phyloP scores from a whole-genome alignment of 1,140 invertebrate genomes.

The Halyomorpha halys region DNA sequence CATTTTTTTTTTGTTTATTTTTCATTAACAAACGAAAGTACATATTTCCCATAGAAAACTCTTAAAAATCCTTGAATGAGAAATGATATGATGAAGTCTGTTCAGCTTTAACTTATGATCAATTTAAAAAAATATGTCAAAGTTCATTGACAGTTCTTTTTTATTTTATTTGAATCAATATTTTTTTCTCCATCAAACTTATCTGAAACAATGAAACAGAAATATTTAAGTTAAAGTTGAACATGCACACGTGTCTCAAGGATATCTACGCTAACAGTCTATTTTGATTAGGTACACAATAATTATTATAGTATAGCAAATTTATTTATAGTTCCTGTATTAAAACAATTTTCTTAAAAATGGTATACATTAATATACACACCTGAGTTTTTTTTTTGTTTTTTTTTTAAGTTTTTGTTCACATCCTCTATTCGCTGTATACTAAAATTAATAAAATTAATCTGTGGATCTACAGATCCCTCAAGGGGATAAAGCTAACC shows the following conservation, averaged over 20 bases:
- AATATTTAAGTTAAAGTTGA: slow-evolving; percentile 22
- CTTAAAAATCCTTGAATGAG: slow-evolving; percentile 15
- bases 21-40: slow-evolving; percentile 3
- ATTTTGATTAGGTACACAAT: slow-evolving; percentile 26
- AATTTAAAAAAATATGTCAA: neutral
- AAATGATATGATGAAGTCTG: slow-evolving; percentile 20
- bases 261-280: slow-evolving; percentile 27
- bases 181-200: no score
- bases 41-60: neutral
- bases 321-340: slow-evolving; percentile 9
- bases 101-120: slow-evolving; percentile 19
- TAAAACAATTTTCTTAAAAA: slow-evolving; percentile 2
- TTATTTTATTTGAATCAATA: no score
- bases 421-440: no score
- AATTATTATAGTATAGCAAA: slow-evolving; percentile 11
- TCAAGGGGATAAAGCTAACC: no score
- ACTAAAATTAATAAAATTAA: no score
- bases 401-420: no score
- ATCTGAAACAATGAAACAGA: no score
- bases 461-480: no score
- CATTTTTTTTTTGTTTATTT: neutral
- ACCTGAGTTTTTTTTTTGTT: neutral
- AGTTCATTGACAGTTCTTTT: no score
- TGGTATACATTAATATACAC: slow-evolving; percentile 15
- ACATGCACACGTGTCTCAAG: slow-evolving; percentile 18